phyloP scores from a whole-genome alignment of 2,888 invertebrate species.

The Smittia aterrima region DNA sequence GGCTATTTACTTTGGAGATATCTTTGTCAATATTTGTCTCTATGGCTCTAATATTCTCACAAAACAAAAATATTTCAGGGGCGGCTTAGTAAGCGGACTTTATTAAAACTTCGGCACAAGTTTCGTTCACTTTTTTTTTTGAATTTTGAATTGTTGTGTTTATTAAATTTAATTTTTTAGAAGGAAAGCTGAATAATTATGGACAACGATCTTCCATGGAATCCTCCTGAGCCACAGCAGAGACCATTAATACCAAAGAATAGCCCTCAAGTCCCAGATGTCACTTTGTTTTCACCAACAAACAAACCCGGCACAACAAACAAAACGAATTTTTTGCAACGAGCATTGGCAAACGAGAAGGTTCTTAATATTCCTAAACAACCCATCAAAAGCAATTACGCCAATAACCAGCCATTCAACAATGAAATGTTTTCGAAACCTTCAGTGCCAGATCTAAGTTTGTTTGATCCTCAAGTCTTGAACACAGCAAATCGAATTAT shows the following conservation, averaged over 20 bases:
- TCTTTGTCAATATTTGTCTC: no score
- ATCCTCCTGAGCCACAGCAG: not conserved
- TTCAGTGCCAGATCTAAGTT: not conserved
- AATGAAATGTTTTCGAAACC: not conserved
- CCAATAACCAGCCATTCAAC: not conserved
- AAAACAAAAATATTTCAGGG: no score
- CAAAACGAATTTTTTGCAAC: slow-evolving; percentile 13
- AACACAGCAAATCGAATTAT: not conserved
- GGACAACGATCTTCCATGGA: slow-evolving; percentile 36
- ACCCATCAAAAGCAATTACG: not conserved
- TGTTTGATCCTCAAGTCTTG: not conserved
- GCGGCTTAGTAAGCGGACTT: no score
- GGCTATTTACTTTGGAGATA: no score
- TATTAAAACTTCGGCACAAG: no score
- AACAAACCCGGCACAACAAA: not conserved
- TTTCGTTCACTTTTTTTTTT: no score
- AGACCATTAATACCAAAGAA: not conserved
- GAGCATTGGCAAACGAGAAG: not conserved
- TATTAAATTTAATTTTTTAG: no score
- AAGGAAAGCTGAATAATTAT: slow-evolving; percentile 13
- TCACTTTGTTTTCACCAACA: slow-evolving; percentile 33
- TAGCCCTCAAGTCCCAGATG: slow-evolving; percentile 7
- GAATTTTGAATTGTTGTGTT: no score
- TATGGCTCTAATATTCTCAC: no score
- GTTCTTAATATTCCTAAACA: not conserved